Conservation (phyloP, 1,140 invertebrate species). For the Calosoma granatense region DNA sequence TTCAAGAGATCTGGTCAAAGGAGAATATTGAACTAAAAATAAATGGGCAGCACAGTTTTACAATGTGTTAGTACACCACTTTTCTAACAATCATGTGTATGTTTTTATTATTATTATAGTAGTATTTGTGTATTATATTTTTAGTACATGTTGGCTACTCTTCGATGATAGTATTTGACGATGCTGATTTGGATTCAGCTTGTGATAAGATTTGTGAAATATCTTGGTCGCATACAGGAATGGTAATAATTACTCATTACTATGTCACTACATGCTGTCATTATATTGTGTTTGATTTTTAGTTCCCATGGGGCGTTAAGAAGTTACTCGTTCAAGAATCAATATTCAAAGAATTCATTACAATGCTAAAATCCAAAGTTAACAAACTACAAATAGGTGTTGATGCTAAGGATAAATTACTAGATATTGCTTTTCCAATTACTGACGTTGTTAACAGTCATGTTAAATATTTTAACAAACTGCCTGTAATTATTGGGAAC, state of each 20-base stretch:
- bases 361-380: neutral
- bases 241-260: constrained; percentile 40
- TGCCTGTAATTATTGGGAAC: constrained; percentile 18
- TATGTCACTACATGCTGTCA: too few relatives aligned
- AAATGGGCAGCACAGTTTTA: too few relatives aligned
- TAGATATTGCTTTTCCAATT: neutral
- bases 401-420: neutral
- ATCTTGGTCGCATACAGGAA: constrained; percentile 44
- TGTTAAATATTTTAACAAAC: neutral
- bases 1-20: too few relatives aligned
- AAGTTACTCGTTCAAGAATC: neutral
- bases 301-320: neutral
- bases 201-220: constrained; percentile 43
- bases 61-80: too few relatives aligned
- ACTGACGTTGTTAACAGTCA: neutral
- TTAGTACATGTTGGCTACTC: constrained; percentile 30
- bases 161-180: constrained; percentile 45
- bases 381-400: neutral
- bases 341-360: neutral
- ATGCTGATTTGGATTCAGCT: constrained; percentile 48
- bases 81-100: too few relatives aligned
- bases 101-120: too few relatives aligned
- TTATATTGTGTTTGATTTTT: too few relatives aligned
- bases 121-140: neutral
- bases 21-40: too few relatives aligned